Conservation (phyloP, 2,797 vertebrate species). For the Macrochelys suwanniensis region DNA sequence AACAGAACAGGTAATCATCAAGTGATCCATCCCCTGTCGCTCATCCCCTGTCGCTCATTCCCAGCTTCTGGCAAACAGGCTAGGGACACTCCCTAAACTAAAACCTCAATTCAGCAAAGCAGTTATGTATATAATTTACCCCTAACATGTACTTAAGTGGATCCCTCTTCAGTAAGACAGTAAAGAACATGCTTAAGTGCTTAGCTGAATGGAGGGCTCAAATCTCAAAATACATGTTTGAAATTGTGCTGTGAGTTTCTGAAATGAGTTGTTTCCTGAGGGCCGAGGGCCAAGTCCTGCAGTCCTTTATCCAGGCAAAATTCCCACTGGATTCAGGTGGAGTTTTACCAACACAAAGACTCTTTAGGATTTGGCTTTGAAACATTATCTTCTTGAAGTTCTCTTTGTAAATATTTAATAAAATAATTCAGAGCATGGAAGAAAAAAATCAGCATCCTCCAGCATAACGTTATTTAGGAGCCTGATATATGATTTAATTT, state of each 20-base stretch:
- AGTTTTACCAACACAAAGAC: not conserved
- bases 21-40: no score
- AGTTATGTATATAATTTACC: not conserved
- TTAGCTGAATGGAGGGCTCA: not conserved
- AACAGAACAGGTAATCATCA: no score
- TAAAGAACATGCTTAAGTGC: not conserved
- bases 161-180: not conserved
- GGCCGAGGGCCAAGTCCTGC: not conserved
- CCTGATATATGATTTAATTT: conserved; percentile 62
- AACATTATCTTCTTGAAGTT: not conserved
- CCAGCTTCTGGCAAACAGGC: no score
- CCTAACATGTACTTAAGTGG: not conserved
- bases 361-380: conserved; percentile 14
- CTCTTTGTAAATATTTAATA: not conserved
- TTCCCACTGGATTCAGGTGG: not conserved
- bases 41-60: no score
- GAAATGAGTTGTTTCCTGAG: conserved; percentile 4
- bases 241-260: not conserved
- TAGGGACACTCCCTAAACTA: not conserved
- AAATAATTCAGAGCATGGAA: not conserved
- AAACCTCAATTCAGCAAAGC: not conserved
- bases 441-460: conserved; percentile 1
- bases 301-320: not conserved
- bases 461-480: not conserved
- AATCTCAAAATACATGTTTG: not conserved